Base-by-base conservation (phyloP, 2,797 vertebrate species). In the Telmatherina bonti region DNA sequence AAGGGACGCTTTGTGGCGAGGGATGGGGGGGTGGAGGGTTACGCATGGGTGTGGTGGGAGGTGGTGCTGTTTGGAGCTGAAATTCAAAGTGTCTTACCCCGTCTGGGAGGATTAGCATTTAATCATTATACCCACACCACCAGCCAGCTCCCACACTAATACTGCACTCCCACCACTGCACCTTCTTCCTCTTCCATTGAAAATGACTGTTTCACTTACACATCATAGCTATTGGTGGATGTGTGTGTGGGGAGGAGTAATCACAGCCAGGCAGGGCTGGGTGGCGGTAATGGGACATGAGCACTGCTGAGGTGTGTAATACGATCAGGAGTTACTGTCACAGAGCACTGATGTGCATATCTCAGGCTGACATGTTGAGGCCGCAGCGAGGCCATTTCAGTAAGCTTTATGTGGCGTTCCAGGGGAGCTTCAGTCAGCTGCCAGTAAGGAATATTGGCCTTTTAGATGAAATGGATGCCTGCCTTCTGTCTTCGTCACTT, bases 221-320 rank as follows among this genome's bases (percentile, higher is more conserved):
- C 73, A 87, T 91, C 83, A 85, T 24, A 85, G 79, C 83, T 84
- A 82, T 87, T 81, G 36, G 67, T 49, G 62, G 47, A 54, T 79
- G 69, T 77, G 78, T 69, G 77, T 45, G 60, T 72, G 62, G 16
- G 30, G n/a, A 79, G 76, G 75, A 73, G 78, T 88, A 85, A 89
- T 91, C 84, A 85, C 81, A 85, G 77, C 49, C 59, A 72, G 82
- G 81, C 85, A 85, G 88, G 81, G 67, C 78, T 72, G 70, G 84
- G 74, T 83, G 79, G 85, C 60, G 35, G 84, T 90, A 91, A 89
- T 91, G 86, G 88, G 88, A 89, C 89, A 87, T 89, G 86, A 90
- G 85, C 89, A 81, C 88, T 87, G 86, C 83, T 91, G 90, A 93
- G 89, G 90, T 92, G 87, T 91, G 91, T 93, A 93, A 94, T 92